A percentile compares a stretch with the other conserved stretches of the same genome.
Evolutionary conservation across 2,113 vertebrate species (phyloP).

Genomic region (Climacteris rufus): DNA sequence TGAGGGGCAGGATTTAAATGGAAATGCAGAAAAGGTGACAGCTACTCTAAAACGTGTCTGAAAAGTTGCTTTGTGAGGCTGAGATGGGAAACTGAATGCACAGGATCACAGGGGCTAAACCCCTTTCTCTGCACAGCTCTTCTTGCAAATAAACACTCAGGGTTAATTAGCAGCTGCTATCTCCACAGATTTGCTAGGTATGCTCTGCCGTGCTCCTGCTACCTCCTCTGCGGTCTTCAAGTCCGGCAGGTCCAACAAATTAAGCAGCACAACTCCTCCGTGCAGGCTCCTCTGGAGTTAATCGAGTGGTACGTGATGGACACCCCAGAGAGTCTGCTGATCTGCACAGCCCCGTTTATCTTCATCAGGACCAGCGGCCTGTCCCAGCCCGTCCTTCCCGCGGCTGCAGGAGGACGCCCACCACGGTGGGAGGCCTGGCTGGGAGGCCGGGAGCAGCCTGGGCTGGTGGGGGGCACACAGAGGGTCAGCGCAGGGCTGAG

Average conservation of each 20-base stretch:
- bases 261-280: not conserved
- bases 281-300: not conserved
- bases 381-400: not conserved
- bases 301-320: constrained; percentile 24
- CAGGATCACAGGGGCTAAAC: not conserved
- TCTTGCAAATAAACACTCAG: constrained; percentile 36
- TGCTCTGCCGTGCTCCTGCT: not conserved
- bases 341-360: constrained; percentile 31
- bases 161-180: constrained; percentile 31
- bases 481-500: not conserved
- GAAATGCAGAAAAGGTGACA: not conserved
- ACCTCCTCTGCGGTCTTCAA: constrained; percentile 55
- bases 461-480: not conserved
- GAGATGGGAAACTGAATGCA: accelerated
- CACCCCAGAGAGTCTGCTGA: not conserved
- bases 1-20: not conserved
- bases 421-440: constrained; percentile 33
- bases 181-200: constrained; percentile 1
- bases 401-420: not conserved
- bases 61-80: not conserved
- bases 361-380: not conserved
- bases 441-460: not conserved
- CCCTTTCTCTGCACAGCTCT: not conserved
- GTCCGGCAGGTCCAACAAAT: not conserved
- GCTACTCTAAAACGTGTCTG: not conserved